phyloP scores from a whole-genome alignment of 2,888 invertebrate genomes.

The Drosophila fungiperda region DNA sequence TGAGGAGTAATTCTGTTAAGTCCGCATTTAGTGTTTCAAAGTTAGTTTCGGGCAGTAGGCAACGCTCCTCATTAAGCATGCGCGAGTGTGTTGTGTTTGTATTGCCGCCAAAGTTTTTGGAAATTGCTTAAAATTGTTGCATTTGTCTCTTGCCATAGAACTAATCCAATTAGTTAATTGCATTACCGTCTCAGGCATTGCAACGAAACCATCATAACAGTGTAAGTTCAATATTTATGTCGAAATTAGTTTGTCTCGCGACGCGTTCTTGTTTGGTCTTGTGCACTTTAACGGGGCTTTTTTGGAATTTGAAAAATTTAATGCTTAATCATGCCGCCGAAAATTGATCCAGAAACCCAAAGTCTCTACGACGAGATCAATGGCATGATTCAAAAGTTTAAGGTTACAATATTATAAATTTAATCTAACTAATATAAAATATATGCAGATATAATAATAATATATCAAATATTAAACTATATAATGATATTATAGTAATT shows the following conservation, averaged over 20 bases:
- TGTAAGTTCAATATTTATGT: constrained; percentile 51
- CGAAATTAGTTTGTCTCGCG: constrained; percentile 63
- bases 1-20: constrained; percentile 6
- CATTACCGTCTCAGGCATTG: constrained; percentile 62
- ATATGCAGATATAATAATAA: neutral
- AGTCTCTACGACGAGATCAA: constrained; percentile 93
- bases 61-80: constrained; percentile 18
- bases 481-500: neutral
- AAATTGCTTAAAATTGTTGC: constrained; percentile 32
- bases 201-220: constrained; percentile 64
- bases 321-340: constrained; percentile 88
- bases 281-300: constrained; percentile 28
- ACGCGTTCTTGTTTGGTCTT: constrained; percentile 48
- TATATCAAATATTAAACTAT: neutral
- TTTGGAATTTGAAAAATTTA: constrained; percentile 23
- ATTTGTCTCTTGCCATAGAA: constrained; percentile 33
- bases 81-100: constrained; percentile 23
- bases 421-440: neutral
- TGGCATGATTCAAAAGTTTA: constrained; percentile 91
- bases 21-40: constrained; percentile 15
- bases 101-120: constrained; percentile 35
- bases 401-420: constrained; percentile 86
- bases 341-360: constrained; percentile 92
- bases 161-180: constrained; percentile 83
- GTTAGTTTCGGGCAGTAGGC: neutral